Conservation (phyloP, 2,113 vertebrate genomes). For the Capreolus pygargus region DNA sequence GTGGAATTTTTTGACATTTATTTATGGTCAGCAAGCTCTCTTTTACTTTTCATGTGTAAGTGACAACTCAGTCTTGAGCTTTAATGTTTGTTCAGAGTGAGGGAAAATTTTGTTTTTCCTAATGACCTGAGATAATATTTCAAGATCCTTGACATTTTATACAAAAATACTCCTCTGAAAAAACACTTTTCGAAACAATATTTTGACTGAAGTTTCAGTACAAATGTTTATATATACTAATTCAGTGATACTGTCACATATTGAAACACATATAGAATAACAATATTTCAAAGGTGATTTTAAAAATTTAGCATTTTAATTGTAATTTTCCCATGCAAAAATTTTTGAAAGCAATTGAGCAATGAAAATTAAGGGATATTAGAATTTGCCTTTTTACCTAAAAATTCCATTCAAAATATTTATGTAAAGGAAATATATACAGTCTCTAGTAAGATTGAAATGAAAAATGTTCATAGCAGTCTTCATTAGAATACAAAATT, state of each 20-base stretch:
- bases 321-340: neutral
- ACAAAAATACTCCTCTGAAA: neutral
- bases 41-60: neutral
- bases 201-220: neutral
- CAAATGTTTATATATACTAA: neutral
- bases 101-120: neutral
- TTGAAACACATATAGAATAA: neutral
- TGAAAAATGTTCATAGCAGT: neutral
- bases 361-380: neutral
- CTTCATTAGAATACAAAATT: neutral
- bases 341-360: neutral
- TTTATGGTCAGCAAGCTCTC: neutral
- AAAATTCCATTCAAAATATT: neutral
- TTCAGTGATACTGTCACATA: neutral
- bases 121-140: neutral
- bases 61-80: neutral
- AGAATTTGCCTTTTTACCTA: neutral
- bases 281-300: neutral
- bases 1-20: neutral
- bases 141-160: neutral
- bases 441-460: neutral
- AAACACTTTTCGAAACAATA: neutral
- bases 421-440: neutral
- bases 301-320: neutral
- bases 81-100: neutral